phyloP scores from a whole-genome alignment of 2,888 invertebrate species.

The Ectemnius cavifrons region DNA sequence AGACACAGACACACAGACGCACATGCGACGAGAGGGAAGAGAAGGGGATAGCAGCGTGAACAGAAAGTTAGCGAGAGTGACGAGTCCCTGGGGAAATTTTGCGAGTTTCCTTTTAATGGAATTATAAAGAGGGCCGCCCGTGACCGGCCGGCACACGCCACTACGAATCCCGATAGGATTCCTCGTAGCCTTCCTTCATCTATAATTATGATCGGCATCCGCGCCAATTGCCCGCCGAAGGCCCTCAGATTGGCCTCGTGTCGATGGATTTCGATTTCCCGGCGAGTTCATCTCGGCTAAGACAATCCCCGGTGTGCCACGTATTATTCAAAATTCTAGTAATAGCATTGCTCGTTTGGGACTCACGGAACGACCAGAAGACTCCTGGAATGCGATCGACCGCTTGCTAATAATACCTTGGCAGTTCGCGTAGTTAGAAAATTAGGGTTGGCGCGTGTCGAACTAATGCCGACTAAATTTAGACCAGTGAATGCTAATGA shows the following conservation, averaged over 20 bases:
- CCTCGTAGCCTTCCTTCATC: slow-evolving; percentile 15
- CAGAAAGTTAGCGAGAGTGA: slow-evolving; percentile 67
- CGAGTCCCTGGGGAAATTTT: slow-evolving; percentile 70
- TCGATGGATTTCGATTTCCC: not conserved
- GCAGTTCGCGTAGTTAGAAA: too few relatives aligned
- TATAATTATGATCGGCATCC: too few relatives aligned
- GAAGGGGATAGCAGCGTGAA: slow-evolving; percentile 48
- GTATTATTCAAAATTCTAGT: too few relatives aligned
- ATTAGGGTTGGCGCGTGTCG: too few relatives aligned
- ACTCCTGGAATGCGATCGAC: too few relatives aligned
- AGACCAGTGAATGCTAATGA: too few relatives aligned
- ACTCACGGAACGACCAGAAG: too few relatives aligned
- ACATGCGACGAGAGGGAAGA: not conserved
- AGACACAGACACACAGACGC: not conserved
- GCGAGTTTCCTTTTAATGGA: slow-evolving; percentile 71
- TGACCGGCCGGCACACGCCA: slow-evolving; percentile 58
- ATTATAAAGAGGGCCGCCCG: slow-evolving; percentile 69
- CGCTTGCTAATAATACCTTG: too few relatives aligned
- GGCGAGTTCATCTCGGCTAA: not conserved
- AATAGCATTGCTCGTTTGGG: too few relatives aligned
- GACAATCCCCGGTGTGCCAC: not conserved
- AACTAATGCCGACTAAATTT: too few relatives aligned
- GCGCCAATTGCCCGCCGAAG: too few relatives aligned
- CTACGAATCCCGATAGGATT: slow-evolving; percentile 39
- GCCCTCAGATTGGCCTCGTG: not conserved